Evolutionary conservation across 2,888 invertebrate genomes (phyloP), one percentile per base, ranked within the genome.

Genomic region (Caradrina kadenii): DNA sequence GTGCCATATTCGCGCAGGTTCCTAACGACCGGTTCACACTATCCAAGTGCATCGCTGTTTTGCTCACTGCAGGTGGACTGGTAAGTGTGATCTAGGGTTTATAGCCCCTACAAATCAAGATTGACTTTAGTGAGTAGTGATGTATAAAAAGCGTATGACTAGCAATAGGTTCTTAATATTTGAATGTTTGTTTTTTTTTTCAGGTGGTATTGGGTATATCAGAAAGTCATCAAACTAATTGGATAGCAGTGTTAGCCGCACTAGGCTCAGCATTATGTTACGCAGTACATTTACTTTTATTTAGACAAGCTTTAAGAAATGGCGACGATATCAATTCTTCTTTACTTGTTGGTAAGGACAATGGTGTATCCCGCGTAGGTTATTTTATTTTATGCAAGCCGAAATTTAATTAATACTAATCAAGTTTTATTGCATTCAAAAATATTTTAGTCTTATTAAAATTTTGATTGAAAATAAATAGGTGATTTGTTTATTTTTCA

Each of bases 301-400:
- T 99, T 64, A 97, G 98, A 84, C 96, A 98, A 86, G 98, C 98
- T 94, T 97, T 99, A 76, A 98, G 99, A 89, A 98, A 98, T 88
- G 99, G 99, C 90, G 99, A 99, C 87, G 98, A 98, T 91, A 97
- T 99, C 92, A 99, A 99, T 93, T 98, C 99, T 86, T 98, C 99
- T 65, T 97, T 99, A 96, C 98, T 99, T 94, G 99, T 99, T 93
- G 99, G 99, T 99, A 92, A 96, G 96, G 31, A 19, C 8, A 53
- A 26, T 45, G 17, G 17, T 17, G 17, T 17, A 4, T 17, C 0
- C 45, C 17, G 13, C 8, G 10, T 35, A 35, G 2, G 35, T 7
- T 7, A 7, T 35, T 35, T 35, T 35, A 35, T 35, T 8, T 35
- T 35, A 7, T 35, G 35, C 35, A 35, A 35, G 10, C 35, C 35